phyloP scores from a whole-genome alignment of 2,888 invertebrate genomes.

The Calliopum simillimum region DNA sequence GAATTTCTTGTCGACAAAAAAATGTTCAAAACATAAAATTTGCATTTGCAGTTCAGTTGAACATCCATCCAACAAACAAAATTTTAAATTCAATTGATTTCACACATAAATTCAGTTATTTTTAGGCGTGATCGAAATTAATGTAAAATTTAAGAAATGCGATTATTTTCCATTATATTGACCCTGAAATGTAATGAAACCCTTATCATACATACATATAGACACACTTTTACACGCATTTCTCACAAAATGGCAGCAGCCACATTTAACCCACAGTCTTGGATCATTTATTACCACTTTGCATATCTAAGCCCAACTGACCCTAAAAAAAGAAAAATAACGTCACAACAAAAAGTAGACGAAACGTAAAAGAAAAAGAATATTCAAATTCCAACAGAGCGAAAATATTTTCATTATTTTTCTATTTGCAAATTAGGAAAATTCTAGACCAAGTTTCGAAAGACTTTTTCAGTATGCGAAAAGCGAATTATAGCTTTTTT shows the following conservation, averaged over 20 bases:
- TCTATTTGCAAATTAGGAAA: no score
- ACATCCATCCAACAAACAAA: not conserved
- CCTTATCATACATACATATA: no score
- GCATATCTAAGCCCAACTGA: not conserved
- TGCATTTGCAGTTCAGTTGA: not conserved
- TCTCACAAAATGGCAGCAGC: no score
- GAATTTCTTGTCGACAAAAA: no score
- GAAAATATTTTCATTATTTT: no score
- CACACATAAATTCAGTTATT: conserved; percentile 6
- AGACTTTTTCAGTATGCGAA: no score
- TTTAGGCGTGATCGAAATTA: conserved; percentile 17
- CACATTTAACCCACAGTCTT: conserved; percentile 1
- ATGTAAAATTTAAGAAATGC: not conserved
- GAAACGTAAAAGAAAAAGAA: not conserved
- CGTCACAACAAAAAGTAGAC: not conserved
- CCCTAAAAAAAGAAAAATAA: not conserved
- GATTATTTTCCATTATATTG: conserved; percentile 16
- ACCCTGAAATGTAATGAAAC: not conserved
- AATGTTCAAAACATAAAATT: not conserved
- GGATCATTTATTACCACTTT: conserved; percentile 20
- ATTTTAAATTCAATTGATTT: conserved; percentile 11
- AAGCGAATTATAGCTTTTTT: no score
- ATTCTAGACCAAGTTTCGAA: no score
- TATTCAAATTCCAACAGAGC: no score
- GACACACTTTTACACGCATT: not conserved